These are phyloP conservation scores for Chalcosyrphus nemorum DNA, from an alignment of 2,888 invertebrate species.

Conservation along the genomic window DNA sequence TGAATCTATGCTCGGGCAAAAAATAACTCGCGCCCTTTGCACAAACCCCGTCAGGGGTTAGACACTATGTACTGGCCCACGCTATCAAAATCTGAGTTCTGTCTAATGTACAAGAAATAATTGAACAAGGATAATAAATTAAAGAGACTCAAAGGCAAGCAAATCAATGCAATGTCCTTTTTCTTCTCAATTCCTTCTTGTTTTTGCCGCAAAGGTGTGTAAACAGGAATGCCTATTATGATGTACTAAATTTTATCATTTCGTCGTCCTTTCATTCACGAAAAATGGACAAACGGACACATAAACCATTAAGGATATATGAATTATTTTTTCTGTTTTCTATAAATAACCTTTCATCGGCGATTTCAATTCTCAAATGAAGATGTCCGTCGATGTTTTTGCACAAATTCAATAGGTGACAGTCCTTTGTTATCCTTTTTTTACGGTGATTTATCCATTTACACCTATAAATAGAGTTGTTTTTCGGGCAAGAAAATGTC, in stretches of 20 bases:
- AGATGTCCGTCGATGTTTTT: constrained; percentile 49
- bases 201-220: constrained; percentile 63
- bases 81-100: constrained; percentile 53
- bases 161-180: constrained; percentile 57
- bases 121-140: constrained; percentile 71
- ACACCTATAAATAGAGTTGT: constrained; percentile 66
- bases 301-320: constrained; percentile 56
- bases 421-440: constrained; percentile 48
- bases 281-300: constrained; percentile 48
- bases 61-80: constrained; percentile 39
- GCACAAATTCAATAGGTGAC: constrained; percentile 29
- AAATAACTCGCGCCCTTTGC: constrained; percentile 73
- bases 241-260: constrained; percentile 28
- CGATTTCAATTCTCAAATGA: constrained; percentile 21
- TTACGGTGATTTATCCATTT: constrained; percentile 68
- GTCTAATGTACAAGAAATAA: constrained; percentile 66
- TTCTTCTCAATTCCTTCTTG: constrained; percentile 20
- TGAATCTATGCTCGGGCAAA: constrained; percentile 3
- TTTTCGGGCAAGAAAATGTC: constrained; percentile 54
- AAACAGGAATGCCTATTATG: constrained; percentile 58
- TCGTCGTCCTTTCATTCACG: constrained; percentile 46
- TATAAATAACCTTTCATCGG: constrained; percentile 12
- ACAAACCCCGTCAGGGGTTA: constrained; percentile 60
- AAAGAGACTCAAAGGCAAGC: constrained; percentile 1
- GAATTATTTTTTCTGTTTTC: neutral